These are phyloP conservation scores for Vulpes vulpes DNA, from an alignment of 2,113 vertebrate genomes.

Conservation along the genomic window DNA sequence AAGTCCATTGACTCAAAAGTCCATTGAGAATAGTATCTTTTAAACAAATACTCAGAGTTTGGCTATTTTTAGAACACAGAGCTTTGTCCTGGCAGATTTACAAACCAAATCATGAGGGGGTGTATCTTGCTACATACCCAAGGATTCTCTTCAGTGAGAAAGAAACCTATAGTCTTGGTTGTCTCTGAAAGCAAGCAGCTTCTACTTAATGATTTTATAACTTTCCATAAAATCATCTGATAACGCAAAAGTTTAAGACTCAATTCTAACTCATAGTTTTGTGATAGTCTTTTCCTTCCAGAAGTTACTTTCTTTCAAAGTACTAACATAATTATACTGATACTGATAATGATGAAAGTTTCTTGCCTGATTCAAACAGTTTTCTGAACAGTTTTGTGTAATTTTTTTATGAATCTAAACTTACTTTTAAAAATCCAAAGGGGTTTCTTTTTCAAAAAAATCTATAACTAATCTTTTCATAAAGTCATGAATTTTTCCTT, in stretches of 20 bases:
- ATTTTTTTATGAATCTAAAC: slow-evolving; percentile 2
- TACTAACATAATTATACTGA: neutral
- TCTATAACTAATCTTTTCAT: slow-evolving; percentile 21
- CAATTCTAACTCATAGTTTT: neutral
- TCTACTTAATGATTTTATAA: neutral
- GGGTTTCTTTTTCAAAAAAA: slow-evolving; percentile 20
- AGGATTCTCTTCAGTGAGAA: neutral
- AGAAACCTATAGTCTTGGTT: neutral
- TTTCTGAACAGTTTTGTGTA: neutral
- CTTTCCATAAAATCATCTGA: neutral
- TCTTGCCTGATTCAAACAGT: neutral
- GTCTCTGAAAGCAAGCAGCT: neutral
- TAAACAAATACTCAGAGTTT: slow-evolving; percentile 34
- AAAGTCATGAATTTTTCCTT: slow-evolving; percentile 32
- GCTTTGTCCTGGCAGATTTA: slow-evolving; percentile 19
- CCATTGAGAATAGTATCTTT: slow-evolving; percentile 8
- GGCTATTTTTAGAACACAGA: slow-evolving; percentile 63
- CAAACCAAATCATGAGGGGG: neutral
- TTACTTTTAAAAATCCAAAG: slow-evolving; percentile 25
- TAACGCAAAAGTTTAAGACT: neutral
- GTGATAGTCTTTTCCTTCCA: neutral
- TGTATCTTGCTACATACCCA: neutral
- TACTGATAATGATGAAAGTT: neutral
- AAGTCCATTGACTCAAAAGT: slow-evolving; percentile 67
- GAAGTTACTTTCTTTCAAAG: slow-evolving; percentile 25